phyloP scores from a whole-genome alignment of 2,113 vertebrate species.

The Equus quagga region DNA sequence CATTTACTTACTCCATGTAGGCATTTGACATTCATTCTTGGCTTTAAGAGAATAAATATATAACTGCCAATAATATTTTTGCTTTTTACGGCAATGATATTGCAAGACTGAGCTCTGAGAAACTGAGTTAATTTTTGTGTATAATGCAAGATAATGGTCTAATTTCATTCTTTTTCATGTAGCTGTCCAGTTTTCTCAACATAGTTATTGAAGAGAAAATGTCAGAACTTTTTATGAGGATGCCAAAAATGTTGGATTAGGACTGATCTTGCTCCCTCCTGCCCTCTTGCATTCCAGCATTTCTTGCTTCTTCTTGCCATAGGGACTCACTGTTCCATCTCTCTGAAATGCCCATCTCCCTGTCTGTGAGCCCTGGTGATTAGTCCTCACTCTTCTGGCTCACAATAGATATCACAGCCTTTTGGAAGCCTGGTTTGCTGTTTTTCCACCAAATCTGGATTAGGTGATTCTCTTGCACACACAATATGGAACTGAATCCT shows the following conservation, averaged over 20 bases:
- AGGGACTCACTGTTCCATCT: background rate
- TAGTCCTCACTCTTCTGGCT: background rate
- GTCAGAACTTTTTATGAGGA: background rate
- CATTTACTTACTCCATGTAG: background rate
- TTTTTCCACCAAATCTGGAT: background rate
- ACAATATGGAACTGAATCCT: background rate
- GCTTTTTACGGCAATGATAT: background rate
- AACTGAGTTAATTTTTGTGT: background rate
- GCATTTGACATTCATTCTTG: background rate
- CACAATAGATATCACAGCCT: background rate
- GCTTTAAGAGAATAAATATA: background rate
- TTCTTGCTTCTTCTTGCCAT: background rate
- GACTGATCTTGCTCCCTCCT: background rate
- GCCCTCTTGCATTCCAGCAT: background rate
- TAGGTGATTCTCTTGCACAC: background rate
- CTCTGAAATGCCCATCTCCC: background rate
- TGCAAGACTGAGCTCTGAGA: background rate
- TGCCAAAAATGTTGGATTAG: background rate
- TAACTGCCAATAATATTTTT: background rate
- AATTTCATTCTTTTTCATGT: no score
- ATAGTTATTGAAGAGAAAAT: no score
- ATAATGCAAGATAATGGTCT: no score
- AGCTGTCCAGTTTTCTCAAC: no score
- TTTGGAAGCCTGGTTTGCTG: background rate
- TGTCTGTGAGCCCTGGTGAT: background rate